These are phyloP conservation scores for Cololabis saira DNA, from an alignment of 2,113 vertebrate species.

Conservation along the genomic window DNA sequence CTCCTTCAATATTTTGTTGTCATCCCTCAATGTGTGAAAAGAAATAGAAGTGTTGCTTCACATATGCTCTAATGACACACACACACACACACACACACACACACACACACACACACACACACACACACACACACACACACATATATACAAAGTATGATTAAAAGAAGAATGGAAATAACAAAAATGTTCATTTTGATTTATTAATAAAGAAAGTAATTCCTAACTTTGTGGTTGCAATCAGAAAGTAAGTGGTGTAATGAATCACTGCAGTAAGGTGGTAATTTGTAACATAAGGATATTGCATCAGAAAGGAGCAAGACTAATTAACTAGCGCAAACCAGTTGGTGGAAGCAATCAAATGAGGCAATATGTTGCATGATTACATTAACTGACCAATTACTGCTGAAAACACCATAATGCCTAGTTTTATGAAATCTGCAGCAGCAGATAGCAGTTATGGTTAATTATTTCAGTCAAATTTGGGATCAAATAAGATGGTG, in stretches of 20 bases:
- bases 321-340: constrained; percentile 11
- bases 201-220: constrained; percentile 21
- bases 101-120: no score
- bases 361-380: constrained; percentile 15
- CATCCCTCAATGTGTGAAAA: background rate
- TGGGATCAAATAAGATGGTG: background rate
- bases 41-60: background rate
- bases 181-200: background rate
- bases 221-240: constrained; percentile 42
- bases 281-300: constrained; percentile 21
- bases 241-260: constrained; percentile 46
- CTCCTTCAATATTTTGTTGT: background rate
- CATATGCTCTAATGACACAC: background rate
- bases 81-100: no score
- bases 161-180: no score
- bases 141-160: background rate
- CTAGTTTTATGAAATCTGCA: constrained; percentile 16
- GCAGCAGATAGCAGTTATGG: constrained; percentile 17
- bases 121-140: no score
- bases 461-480: constrained; percentile 38
- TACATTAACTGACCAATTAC: constrained; percentile 23
- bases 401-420: constrained; percentile 16
- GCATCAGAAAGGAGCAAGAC: constrained; percentile 17
- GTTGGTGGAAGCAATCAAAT: constrained; percentile 10
- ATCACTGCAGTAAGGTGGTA: constrained; percentile 15